Evolutionary conservation across 1,140 invertebrate species (phyloP), one percentile per base, ranked within the genome.

Genomic region (Cryptotermes secundus): DNA sequence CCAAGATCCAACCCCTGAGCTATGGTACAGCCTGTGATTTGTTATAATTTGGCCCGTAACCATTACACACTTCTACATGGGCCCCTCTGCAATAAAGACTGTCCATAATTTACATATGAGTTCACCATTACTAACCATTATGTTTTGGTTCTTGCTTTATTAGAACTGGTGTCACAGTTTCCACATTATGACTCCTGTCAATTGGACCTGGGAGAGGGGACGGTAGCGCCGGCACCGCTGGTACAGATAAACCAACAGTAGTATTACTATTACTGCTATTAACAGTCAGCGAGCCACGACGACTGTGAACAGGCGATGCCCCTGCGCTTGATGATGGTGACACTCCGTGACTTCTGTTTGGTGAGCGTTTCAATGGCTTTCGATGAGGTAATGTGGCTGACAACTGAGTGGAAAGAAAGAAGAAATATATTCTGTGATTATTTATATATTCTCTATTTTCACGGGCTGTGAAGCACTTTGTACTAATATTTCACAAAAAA

Each of bases 251-350:
- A 4, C 24, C 31, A 26, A 45, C 35, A 4, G 24, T n/a, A 22
- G 24, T 81, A 31, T 34, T 80, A n/a, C 36, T 82, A 38, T 82
- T 82, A 24, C n/a, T 45, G n/a, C 22, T 45, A 10, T 45, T 42
- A 38, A 19, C 16, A 42, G 81, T 82, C 24, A 85, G 79, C 10
- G 85, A 85, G n/a, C 45, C 72, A 34, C 83, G 82, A n/a, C 83
- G 82, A 59, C 81, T 83, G 49, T 83, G 82, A 36, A 72, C 35
- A 26, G 85, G 85, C 24, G 85, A 85, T 38, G 49, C 85, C 35
- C 83, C 81, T n/a, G 82, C 45, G 53, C 85, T 85, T 35, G 81
- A 83, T 34, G 85, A 36, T 34, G 85, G 85, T 42, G 85, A 85
- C 22, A 38, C 85, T 80, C 72, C 72, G 24, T 65, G n/a, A 31